Evolutionary conservation across 1,140 invertebrate genomes (phyloP), one percentile per base, ranked within the genome.

Genomic region (Globodera rostochiensis): DNA sequence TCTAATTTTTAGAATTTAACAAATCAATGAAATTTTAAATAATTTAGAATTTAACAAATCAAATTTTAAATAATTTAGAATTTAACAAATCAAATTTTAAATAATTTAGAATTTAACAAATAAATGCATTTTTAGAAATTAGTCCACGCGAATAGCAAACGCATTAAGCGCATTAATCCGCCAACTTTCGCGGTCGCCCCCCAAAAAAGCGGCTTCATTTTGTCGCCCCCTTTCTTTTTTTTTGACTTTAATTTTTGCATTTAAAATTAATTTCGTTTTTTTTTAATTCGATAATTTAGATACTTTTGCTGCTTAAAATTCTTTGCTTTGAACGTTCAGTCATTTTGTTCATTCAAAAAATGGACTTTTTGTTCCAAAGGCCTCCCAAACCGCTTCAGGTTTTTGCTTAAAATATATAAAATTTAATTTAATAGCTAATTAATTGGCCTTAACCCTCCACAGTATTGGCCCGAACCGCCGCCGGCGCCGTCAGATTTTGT

Each of bases 311-410:
- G 36, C 36, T 53, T 13, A 50, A 11, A 6, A 6, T 53, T 53
- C 9, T 53, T 53, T 53, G 15, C 4, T 53, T 53, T 6, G 8
- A 15, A 53, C 53, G 8, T 53, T 19, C 15, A 73, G 3, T 73
- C 25, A 47, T 73, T 21, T 73, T 46, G 57, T 36, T 73, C 19
- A n/a, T 11, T 74, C 8, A 6, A 25, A 45, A 49, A 49, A 74
- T 76, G n/a, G 74, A 76, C 19, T 76, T 76, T 60, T 6, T 76
- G 36, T 57, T 76, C n/a, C 74, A 76, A 76, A 36, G 46, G 8
- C 74, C 74, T n/a, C 74, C 74, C 19, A 53, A 76, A n/a, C 74
- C 74, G 36, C 57, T 76, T 76, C 74, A 76, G 74, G 74, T 76
- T 76, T 57, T n/a, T 46, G 11, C 15, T 47, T 15, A 25, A 3